Evolutionary conservation across 2,113 vertebrate genomes (phyloP).

Genomic region (Myotis brandtii): DNA sequence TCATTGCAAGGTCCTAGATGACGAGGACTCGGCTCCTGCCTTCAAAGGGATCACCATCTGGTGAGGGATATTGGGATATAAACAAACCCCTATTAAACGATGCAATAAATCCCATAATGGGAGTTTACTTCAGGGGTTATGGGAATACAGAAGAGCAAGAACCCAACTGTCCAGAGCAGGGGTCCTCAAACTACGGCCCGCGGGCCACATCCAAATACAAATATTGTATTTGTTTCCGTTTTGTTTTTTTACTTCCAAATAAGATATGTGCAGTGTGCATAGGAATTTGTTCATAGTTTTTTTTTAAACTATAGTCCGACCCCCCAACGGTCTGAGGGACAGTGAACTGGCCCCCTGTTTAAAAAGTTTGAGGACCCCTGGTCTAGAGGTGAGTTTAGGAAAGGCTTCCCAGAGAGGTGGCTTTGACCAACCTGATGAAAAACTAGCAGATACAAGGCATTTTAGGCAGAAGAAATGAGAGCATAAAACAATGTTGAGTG

Average conservation of each 20-base stretch:
- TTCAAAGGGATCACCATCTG: conserved; percentile 64
- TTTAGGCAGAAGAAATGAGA: not conserved
- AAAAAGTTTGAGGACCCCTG: no score
- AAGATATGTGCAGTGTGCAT: no score
- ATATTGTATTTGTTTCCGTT: no score
- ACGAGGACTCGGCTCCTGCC: not conserved
- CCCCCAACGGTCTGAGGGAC: no score
- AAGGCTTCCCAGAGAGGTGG: not conserved
- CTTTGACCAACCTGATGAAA: not conserved
- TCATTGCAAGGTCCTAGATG: not conserved
- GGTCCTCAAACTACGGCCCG: no score
- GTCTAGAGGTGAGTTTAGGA: not conserved
- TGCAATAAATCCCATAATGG: conserved; percentile 45
- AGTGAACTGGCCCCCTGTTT: no score
- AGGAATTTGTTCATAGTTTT: no score
- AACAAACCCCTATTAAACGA: conserved; percentile 53
- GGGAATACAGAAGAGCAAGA: not conserved
- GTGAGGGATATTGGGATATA: conserved; percentile 25
- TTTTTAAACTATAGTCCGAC: no score
- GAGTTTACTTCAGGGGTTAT: not conserved
- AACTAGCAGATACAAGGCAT: not conserved
- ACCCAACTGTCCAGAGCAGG: not conserved
- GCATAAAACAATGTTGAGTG: not conserved
- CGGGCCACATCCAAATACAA: no score
- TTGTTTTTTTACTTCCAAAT: no score